phyloP scores from a whole-genome alignment of 2,797 vertebrate species.

The Graptemys geographica region DNA sequence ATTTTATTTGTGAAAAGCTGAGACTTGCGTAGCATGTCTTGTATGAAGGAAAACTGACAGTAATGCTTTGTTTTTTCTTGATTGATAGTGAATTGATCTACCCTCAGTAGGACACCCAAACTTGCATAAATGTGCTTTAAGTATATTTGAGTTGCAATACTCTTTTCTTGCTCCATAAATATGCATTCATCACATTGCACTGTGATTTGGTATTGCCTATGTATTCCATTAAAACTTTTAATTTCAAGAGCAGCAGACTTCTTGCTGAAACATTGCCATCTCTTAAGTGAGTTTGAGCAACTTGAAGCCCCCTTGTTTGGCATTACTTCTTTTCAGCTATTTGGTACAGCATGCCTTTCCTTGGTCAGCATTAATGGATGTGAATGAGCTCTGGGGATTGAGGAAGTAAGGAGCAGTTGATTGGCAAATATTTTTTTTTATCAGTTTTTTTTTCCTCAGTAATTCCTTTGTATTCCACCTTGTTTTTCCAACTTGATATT shows the following conservation, averaged over 20 bases:
- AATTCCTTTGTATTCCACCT: background rate
- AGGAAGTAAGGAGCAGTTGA: constrained; percentile 23
- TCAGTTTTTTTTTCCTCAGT: background rate
- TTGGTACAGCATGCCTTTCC: background rate
- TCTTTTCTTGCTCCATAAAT: constrained; percentile 59
- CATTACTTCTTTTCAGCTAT: background rate
- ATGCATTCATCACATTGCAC: constrained; percentile 44
- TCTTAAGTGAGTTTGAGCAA: background rate
- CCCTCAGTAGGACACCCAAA: constrained; percentile 31
- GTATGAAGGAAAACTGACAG: constrained; percentile 10
- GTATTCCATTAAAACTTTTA: constrained; percentile 5
- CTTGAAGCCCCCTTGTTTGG: background rate
- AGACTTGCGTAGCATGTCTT: background rate
- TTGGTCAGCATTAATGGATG: background rate
- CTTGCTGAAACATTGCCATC: background rate
- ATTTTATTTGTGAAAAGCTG: constrained; percentile 7
- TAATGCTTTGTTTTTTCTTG: constrained; percentile 17
- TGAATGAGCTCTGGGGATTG: constrained; percentile 20
- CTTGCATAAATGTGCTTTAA: constrained; percentile 15
- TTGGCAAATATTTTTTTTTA: background rate
- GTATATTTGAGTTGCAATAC: constrained; percentile 38
- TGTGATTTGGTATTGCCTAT: constrained; percentile 16
- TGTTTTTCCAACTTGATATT: background rate
- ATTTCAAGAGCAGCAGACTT: background rate
- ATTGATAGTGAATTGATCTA: constrained; percentile 22